Conservation (phyloP, 2,797 vertebrate species). For the Eleutherodactylus coqui region DNA sequence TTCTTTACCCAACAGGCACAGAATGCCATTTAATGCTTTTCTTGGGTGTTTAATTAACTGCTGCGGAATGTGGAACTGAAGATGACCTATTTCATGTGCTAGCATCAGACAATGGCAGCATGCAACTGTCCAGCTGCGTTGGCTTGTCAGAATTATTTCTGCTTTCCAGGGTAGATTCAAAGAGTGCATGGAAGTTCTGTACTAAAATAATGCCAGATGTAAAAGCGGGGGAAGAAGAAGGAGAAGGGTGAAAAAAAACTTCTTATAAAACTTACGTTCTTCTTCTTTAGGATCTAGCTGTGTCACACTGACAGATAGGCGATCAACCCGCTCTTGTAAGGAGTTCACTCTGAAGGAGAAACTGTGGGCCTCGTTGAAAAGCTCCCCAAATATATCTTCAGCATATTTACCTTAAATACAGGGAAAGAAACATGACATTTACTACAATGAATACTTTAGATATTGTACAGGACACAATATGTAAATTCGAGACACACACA, state of each 20-base stretch:
- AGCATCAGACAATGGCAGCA: conserved; percentile 49
- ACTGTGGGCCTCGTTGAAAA: conserved; percentile 97
- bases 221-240: not conserved
- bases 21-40: conserved; percentile 43
- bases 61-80: conserved; percentile 54
- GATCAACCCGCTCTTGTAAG: conserved; percentile 96
- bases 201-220: conserved; percentile 13
- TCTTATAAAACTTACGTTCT: conserved; percentile 84
- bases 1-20: conserved; percentile 35
- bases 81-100: conserved; percentile 58
- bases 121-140: conserved; percentile 49
- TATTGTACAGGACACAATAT: too few species aligned
- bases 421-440: conserved; percentile 20
- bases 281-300: conserved; percentile 98
- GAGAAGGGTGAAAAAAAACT: not conserved
- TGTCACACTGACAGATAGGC: conserved; percentile 96
- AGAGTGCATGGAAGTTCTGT: not conserved
- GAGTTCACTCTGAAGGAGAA: conserved; percentile 99
- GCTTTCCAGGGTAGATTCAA: conserved; percentile 11
- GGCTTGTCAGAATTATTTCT: conserved; percentile 46
- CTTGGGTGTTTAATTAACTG: conserved; percentile 49
- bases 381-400: conserved; percentile 97
- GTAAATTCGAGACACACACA: too few species aligned
- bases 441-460: not conserved
- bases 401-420: conserved; percentile 93